Evolutionary conservation across 1,140 invertebrate genomes (phyloP).

Genomic region (Musca domestica): DNA sequence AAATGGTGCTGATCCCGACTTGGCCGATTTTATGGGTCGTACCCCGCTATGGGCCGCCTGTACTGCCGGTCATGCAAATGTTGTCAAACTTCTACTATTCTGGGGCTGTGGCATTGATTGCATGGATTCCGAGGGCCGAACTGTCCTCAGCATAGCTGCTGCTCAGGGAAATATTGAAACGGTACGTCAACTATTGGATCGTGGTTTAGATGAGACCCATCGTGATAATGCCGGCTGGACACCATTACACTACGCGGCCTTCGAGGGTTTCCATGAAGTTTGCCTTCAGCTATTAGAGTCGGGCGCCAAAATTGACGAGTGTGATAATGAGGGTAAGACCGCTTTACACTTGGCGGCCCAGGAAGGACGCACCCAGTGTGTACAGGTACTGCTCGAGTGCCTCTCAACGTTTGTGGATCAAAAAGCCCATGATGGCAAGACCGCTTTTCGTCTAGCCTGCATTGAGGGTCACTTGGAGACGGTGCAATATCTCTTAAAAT

Average conservation of each 20-base stretch:
- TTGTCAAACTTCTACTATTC: constrained; percentile 78
- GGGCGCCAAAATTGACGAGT: constrained; percentile 87
- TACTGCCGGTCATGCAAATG: constrained; percentile 79
- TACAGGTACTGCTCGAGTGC: constrained; percentile 48
- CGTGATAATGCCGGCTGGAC: constrained; percentile 92
- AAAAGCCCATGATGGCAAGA: constrained; percentile 89
- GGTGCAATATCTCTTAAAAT: constrained; percentile 68
- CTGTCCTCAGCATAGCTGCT: constrained; percentile 81
- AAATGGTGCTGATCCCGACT: constrained; percentile 83
- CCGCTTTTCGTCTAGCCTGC: constrained; percentile 72
- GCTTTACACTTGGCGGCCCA: constrained; percentile 85
- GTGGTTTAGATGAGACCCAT: constrained; percentile 88
- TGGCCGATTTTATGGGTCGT: constrained; percentile 73
- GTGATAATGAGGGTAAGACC: constrained; percentile 92
- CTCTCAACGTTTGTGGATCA: constrained; percentile 69
- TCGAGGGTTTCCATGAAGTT: constrained; percentile 87
- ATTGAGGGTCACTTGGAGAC: constrained; percentile 73
- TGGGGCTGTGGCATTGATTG: constrained; percentile 88
- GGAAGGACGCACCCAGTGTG: constrained; percentile 66
- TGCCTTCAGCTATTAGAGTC: constrained; percentile 83
- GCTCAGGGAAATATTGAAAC: constrained; percentile 84
- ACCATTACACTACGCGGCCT: constrained; percentile 88
- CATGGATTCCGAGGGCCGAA: constrained; percentile 87
- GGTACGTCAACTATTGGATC: constrained; percentile 82
- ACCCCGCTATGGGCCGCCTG: constrained; percentile 81